Evolutionary conservation across 23 tunicate genomes (phyloP), one percentile per base, ranked within the genome.

Genomic region (Ciona savignyi): DNA sequence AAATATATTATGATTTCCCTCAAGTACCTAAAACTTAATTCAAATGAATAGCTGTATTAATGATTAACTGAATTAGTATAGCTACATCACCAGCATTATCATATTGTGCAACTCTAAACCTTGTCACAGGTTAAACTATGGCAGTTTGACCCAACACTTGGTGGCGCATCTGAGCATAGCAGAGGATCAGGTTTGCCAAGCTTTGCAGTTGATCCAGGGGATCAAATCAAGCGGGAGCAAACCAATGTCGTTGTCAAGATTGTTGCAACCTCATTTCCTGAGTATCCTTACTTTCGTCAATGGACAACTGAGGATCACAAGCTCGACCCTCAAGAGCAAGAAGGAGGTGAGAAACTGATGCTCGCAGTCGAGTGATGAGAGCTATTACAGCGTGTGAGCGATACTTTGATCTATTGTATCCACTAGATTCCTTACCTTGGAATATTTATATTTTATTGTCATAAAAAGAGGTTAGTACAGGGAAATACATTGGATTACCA

Each of bases 201-300:
- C 89, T 0, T 73, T 90, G 1, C 81, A 74, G 23, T 33, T 78
- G 28, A 79, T 90, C 9, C 79, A 79, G 65, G 61, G 83, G 24
- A 78, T 83, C 60, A 90, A 90, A 65, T 51, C 79, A 56, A 68
- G 60, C 33, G 61, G 51, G 19, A 49, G 27, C 11, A n/a, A n/a
- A 23, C 29, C 4, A 29, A 27, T 77, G 20, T 60, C 87, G 3
- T 2, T 31, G 35, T 82, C 87, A 11, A 79, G 83, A 51, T 74
- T 90, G 32, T 70, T 83, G 27, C 75, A 83, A 68, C 89, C 97
- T 0, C 89, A 90, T 56, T 78, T 90, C 31, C 70, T 90, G 0
- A 80, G 89, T 31, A 74, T 90, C 9, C 70, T 90, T 0, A 90
- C 89, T 26, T 90, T 78, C 56, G 83, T 90, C 78, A 90, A 83